phyloP scores from a whole-genome alignment of 2,797 vertebrate genomes.

The Chaunax sp. region DNA sequence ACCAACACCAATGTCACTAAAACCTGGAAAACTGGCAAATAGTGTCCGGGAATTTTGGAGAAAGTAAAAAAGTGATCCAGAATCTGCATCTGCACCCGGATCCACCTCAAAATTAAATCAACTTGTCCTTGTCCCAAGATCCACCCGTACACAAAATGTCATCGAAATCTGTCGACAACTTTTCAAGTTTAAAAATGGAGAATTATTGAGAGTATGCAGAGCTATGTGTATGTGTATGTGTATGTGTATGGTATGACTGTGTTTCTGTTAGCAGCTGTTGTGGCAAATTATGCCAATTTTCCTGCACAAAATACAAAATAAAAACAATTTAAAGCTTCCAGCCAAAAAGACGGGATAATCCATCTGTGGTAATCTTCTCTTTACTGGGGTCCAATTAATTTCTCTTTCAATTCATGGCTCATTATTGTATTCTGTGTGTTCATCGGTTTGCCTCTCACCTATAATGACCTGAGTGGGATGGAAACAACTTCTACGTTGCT shows the following conservation, averaged over 20 bases:
- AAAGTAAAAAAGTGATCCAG: too few relatives aligned
- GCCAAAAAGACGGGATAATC: constrained; percentile 50
- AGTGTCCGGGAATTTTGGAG: too few relatives aligned
- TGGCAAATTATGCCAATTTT: constrained; percentile 24
- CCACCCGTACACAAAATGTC: too few relatives aligned
- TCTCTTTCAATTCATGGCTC: constrained; percentile 61
- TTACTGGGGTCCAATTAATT: constrained; percentile 67
- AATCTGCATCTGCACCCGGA: too few relatives aligned
- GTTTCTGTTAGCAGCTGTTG: constrained; percentile 24
- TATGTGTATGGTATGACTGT: too few relatives aligned
- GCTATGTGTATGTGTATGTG: too few relatives aligned
- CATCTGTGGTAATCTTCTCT: constrained; percentile 63
- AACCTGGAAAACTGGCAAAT: too few relatives aligned
- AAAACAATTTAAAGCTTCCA: constrained; percentile 36
- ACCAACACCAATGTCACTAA: too few relatives aligned
- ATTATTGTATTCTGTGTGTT: constrained; percentile 55
- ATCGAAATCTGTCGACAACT: neutral
- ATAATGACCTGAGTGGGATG: constrained; percentile 50
- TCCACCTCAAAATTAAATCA: too few relatives aligned
- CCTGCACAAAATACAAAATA: neutral
- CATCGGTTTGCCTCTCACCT: constrained; percentile 63
- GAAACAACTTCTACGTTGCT: constrained; percentile 35
- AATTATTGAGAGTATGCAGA: neutral
- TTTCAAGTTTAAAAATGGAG: neutral
- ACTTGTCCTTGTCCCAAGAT: too few relatives aligned